A percentile compares a stretch with the other conserved stretches of the same genome.
Conservation (phyloP, 2,797 vertebrate species). For the Paedocypris micromegethes region DNA sequence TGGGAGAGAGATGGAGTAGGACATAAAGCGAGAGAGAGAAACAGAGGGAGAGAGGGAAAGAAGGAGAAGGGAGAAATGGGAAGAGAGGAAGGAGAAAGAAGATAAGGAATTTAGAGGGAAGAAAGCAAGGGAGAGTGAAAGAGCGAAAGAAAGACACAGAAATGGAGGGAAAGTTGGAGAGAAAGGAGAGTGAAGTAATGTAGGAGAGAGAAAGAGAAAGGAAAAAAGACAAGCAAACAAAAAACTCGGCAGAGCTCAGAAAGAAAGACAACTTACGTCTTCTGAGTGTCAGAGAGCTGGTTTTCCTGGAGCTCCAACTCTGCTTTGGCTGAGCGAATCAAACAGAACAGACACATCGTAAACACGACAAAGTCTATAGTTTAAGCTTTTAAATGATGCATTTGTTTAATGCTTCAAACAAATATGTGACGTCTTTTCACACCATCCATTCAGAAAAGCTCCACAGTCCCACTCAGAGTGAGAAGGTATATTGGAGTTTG, state of each 20-base stretch:
- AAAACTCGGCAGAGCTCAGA: slow-evolving; percentile 6
- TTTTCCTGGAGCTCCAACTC: slow-evolving; percentile 84
- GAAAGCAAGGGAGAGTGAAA: neutral
- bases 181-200: slow-evolving; percentile 4
- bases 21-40: slow-evolving; percentile 23
- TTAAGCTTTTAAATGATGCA: neutral
- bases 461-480: too few species aligned
- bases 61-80: slow-evolving; percentile 23
- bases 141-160: neutral
- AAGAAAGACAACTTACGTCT: slow-evolving; percentile 68
- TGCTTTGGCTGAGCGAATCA: slow-evolving; percentile 76
- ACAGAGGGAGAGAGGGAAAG: slow-evolving; percentile 2
- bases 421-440: too few species aligned
- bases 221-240: slow-evolving; percentile 16
- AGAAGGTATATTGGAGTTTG: too few species aligned
- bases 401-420: too few species aligned
- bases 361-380: slow-evolving; percentile 1
- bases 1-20: slow-evolving; percentile 1
- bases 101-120: slow-evolving; percentile 24
- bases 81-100: neutral
- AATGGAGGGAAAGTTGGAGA: slow-evolving; percentile 20
- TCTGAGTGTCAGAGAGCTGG: slow-evolving; percentile 79
- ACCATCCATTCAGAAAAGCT: too few species aligned
- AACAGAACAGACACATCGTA: slow-evolving; percentile 4
- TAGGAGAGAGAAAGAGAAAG: slow-evolving; percentile 24